Percentiles rank a stretch among this genome's conserved stretches.
Evolutionary conservation across 2,888 invertebrate species (phyloP).

Genomic region (Epiblema foenella): DNA sequence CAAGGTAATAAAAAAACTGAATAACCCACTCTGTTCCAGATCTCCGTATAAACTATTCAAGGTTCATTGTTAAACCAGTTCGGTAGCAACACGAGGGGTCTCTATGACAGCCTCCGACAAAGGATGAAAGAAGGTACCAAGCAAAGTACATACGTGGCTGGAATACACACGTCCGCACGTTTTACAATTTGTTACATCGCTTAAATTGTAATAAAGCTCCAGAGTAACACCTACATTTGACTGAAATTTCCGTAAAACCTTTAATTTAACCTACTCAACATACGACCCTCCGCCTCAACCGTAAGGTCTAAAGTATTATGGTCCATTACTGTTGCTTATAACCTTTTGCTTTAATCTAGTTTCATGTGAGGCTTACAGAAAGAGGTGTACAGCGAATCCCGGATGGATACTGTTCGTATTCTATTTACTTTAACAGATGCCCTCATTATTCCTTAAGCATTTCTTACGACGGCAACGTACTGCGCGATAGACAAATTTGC

Average conservation of each 20-base stretch:
- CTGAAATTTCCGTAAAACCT: conserved; percentile 54
- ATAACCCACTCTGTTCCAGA: neutral
- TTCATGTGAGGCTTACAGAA: conserved; percentile 72
- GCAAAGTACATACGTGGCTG: conserved; percentile 75
- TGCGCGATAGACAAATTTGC: conserved; percentile 45
- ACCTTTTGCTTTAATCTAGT: conserved; percentile 49
- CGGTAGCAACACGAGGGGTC: conserved; percentile 29
- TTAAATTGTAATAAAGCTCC: conserved; percentile 82
- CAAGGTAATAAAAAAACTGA: neutral
- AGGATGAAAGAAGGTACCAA: conserved; percentile 71
- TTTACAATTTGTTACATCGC: conserved; percentile 82
- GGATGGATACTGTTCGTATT: conserved; percentile 77
- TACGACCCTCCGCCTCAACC: conserved; percentile 44
- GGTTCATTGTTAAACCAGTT: conserved; percentile 36
- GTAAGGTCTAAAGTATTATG: conserved; percentile 35
- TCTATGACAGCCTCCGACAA: conserved; percentile 46
- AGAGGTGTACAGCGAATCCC: conserved; percentile 77
- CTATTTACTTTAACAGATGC: conserved; percentile 79
- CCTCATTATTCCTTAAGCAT: conserved; percentile 74
- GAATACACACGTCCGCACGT: conserved; percentile 75
- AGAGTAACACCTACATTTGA: conserved; percentile 70
- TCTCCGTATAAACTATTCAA: conserved; percentile 35
- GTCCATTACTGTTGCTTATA: conserved; percentile 44
- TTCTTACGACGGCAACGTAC: conserved; percentile 57
- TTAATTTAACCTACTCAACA: conserved; percentile 43